A percentile compares a stretch with the other conserved stretches of the same genome.
These are phyloP conservation scores for Homarus americanus DNA, from an alignment of 1,140 invertebrate genomes.

Conservation along the genomic window DNA sequence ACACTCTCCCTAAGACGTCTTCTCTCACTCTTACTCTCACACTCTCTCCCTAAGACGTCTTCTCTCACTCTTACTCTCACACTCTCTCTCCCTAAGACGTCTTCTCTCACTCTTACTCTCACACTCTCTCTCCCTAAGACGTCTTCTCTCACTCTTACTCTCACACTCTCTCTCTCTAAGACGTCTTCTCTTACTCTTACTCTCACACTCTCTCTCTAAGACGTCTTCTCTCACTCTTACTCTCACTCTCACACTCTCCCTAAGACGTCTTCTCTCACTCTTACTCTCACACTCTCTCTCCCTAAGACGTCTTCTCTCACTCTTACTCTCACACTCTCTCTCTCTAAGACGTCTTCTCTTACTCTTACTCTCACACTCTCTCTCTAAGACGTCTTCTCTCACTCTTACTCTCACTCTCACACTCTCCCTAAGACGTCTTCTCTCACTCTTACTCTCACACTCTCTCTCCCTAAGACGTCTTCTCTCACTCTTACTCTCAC, in stretches of 20 bases:
- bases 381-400: neutral
- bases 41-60: no score
- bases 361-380: slow-evolving; percentile 31
- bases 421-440: no score
- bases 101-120: slow-evolving; percentile 29
- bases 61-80: slow-evolving; percentile 27
- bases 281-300: slow-evolving; percentile 33
- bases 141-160: slow-evolving; percentile 3
- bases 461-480: no score
- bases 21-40: slow-evolving; percentile 28
- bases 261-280: no score
- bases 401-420: slow-evolving; percentile 43
- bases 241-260: slow-evolving; percentile 50
- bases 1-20: neutral
- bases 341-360: no score
- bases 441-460: slow-evolving; percentile 27
- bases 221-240: neutral
- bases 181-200: no score
- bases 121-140: slow-evolving; percentile 39
- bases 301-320: neutral
- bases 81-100: slow-evolving; percentile 43
- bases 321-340: slow-evolving; percentile 44
- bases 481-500: slow-evolving; percentile 27
- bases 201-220: slow-evolving; percentile 37
- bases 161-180: slow-evolving; percentile 48